Evolutionary conservation across 2,113 vertebrate genomes (phyloP).

Genomic region (Ascaphus truei): DNA sequence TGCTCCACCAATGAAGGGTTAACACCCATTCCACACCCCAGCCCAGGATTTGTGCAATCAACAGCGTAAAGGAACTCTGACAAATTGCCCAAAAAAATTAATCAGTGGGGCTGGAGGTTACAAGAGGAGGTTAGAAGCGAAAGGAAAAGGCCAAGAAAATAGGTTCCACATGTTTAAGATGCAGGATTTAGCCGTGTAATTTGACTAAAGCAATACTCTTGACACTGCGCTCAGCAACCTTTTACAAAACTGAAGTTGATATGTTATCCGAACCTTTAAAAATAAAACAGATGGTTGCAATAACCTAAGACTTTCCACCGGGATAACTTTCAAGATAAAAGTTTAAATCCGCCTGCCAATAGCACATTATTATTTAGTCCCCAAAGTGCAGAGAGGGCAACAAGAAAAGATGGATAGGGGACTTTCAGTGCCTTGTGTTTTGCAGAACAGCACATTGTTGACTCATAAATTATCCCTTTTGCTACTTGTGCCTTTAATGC

Average conservation of each 20-base stretch:
- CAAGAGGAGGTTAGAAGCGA: slow-evolving; percentile 11
- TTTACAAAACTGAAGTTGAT: slow-evolving; percentile 45
- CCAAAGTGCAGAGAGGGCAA: not conserved
- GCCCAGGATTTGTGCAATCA: not conserved
- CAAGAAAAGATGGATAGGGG: no score
- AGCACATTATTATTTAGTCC: not conserved
- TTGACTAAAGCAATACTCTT: slow-evolving; percentile 50
- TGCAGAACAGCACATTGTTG: no score
- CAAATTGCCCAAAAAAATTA: slow-evolving; percentile 50
- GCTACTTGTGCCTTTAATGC: no score
- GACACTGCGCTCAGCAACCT: slow-evolving; percentile 43
- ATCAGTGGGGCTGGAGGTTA: slow-evolving; percentile 40
- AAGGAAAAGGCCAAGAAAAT: slow-evolving; percentile 47
- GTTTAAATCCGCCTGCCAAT: not conserved
- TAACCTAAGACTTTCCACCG: not conserved
- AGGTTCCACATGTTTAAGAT: slow-evolving; percentile 62
- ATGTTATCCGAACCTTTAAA: slow-evolving; percentile 46
- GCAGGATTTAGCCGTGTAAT: slow-evolving; percentile 50
- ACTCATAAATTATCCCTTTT: no score
- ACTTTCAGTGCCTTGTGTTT: no score
- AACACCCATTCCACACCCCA: no score
- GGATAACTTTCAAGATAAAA: not conserved
- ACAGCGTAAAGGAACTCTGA: slow-evolving; percentile 33
- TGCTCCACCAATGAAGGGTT: no score
- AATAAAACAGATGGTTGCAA: slow-evolving; percentile 53